Base-by-base conservation (phyloP, 1,140 invertebrate species). In the Calephelis virginiensis region DNA sequence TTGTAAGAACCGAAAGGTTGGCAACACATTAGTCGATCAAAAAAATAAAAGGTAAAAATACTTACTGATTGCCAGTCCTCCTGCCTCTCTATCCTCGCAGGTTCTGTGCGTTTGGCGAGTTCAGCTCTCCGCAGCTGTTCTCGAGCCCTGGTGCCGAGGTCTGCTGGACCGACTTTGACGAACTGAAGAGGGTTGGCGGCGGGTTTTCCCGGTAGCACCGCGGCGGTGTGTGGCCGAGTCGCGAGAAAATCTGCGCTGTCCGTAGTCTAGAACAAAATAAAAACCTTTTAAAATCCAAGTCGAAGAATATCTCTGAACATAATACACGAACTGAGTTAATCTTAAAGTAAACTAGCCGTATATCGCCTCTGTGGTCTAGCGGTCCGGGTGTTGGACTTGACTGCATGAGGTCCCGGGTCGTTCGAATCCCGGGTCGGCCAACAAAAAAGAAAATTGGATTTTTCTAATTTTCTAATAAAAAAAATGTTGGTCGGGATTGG, bases 31-130 rank as follows among this genome's bases (percentile, higher is more conserved):
- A n/a, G n/a, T n/a, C n/a, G n/a, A n/a, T n/a, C n/a, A n/a, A n/a
- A n/a, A n/a, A n/a, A n/a, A n/a, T n/a, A n/a, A n/a, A n/a, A 5
- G 40, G 3, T 43, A 8, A 7, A 43, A 11, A 37, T 4, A 92
- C 95, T 95, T 91, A 98, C 97, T 92, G 95, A 95, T 92, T 98
- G 97, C 97, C 97, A 98, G 80, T 98, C 97, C 85, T 97, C 96
- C 59, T 96, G 95, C 75, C 97, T 96, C 83, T 97, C 95, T 72
- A 93, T 92, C 63, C 93, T 90, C 0, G 94, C 91, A 61, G 95
- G 94, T 78, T 96, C 94, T 72, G 95, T 95, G 45, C 95, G 92
- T 75, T 96, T 96, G 38, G 96, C 95, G 81, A 97, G 95, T 78
- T 97, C 95, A 6, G 96, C 96, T 71, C 96, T 94, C 74, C 96